A percentile compares a stretch with the other conserved stretches of the same genome.
These are phyloP conservation scores for Pseudomugil gertrudae DNA, from an alignment of 2,797 vertebrate genomes.

Conservation along the genomic window DNA sequence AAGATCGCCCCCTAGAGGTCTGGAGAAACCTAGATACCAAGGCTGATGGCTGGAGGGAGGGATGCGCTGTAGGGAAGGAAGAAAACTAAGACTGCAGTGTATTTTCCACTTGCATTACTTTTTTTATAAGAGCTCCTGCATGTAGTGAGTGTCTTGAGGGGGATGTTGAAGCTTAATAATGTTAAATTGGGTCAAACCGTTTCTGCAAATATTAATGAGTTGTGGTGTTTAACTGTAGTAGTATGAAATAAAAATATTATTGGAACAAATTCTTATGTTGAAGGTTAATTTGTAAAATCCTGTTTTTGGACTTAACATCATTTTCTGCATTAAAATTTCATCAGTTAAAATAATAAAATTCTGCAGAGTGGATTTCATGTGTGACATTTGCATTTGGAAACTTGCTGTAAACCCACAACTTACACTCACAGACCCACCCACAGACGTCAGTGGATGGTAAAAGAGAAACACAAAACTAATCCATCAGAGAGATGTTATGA, in stretches of 20 bases:
- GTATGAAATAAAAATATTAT: neutral
- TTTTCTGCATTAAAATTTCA: no score
- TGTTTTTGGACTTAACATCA: no score
- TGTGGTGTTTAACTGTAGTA: slow-evolving; percentile 16
- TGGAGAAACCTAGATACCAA: slow-evolving; percentile 59
- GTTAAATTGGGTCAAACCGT: slow-evolving; percentile 11
- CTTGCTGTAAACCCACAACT: neutral
- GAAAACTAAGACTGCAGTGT: slow-evolving; percentile 3
- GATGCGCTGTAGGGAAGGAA: neutral
- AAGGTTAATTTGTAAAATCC: neutral
- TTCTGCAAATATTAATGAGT: slow-evolving; percentile 13
- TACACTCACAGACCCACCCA: neutral
- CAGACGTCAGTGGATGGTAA: neutral
- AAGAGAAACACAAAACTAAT: neutral
- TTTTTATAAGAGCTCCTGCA: slow-evolving; percentile 19
- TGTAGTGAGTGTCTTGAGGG: slow-evolving; percentile 26
- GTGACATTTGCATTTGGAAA: neutral
- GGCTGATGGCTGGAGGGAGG: slow-evolving; percentile 15
- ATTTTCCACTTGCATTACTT: slow-evolving; percentile 40
- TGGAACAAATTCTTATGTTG: neutral
- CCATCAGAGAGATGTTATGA: neutral
- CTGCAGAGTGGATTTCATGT: neutral
- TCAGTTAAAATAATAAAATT: neutral
- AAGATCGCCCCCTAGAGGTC: slow-evolving; percentile 68
- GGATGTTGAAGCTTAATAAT: slow-evolving; percentile 24